Evolutionary conservation across 2,888 invertebrate genomes (phyloP), one percentile per base, ranked within the genome.

Genomic region (Idaea biselata): DNA sequence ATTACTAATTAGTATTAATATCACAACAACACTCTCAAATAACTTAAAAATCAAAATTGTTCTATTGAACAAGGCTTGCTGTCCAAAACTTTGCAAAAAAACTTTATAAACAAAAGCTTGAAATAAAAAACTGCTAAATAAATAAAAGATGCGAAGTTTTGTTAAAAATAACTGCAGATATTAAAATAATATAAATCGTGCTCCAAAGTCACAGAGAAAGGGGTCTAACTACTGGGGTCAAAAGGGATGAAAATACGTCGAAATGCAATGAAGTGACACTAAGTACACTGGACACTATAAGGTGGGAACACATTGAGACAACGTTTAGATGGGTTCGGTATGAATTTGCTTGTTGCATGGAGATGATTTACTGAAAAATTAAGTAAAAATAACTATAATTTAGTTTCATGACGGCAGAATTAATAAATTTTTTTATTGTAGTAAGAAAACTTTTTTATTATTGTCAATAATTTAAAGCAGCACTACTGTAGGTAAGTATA

Each of bases 81-180:
- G 14, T 18, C 11, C 62, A 69, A 73, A 79, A 81, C 77, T 65
- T 58, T 61, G 60, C 64, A 65, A 73, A 75, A 66, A 64, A 71
- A 67, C 62, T 59, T 11, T 60, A 59, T 61, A 64, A 63, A 62
- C 61, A 68, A 63, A 64, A 67, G 17, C 61, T 67, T 61, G 78
- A 79, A 78, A 76, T 74, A 68, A 66, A 74, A 66, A n/a, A 57
- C 16, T 60, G 55, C 68, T 69, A 18, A 56, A 56, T 16, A 14
- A 55, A 55, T 14, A 17, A 17, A 55, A n/a, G 16, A 55, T 17
- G 17, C 55, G 17, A 55, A 56, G 3, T 18, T 56, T 18, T 14
- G 16, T 18, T 18, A 56, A 56, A 56, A 55, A 17, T 14, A 56
- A 56, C 56, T 16, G 17, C n/a, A 56, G 14, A 56, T n/a, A n/a